These are phyloP conservation scores for Agriopis marginaria DNA, from an alignment of 2,888 invertebrate species.

Conservation along the genomic window DNA sequence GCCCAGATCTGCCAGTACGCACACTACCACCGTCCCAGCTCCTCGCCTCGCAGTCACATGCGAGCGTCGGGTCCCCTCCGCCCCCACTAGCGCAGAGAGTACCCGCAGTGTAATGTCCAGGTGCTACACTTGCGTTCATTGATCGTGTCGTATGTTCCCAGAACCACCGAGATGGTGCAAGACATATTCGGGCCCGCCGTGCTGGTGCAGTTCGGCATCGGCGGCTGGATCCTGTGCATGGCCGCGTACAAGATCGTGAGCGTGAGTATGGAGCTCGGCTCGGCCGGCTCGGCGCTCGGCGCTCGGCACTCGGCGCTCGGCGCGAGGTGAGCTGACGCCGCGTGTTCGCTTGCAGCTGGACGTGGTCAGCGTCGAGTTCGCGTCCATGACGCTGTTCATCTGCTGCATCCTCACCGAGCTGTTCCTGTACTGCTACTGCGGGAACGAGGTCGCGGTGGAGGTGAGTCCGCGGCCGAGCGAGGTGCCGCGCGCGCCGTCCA, in stretches of 20 bases:
- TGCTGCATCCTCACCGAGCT: slow-evolving; percentile 84
- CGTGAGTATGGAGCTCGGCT: slow-evolving; percentile 55
- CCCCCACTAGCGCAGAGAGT: neutral
- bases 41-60: neutral
- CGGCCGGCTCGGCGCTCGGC: neutral
- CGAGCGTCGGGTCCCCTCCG: too few relatives aligned
- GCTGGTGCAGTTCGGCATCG: slow-evolving; percentile 74
- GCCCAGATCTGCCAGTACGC: slow-evolving; percentile 62
- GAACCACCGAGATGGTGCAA: slow-evolving; percentile 62
- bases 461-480: slow-evolving; percentile 56
- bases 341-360: slow-evolving; percentile 58
- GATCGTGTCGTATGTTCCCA: slow-evolving; percentile 41
- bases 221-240: slow-evolving; percentile 81
- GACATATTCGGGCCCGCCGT: slow-evolving; percentile 72
- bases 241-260: slow-evolving; percentile 76
- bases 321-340: neutral
- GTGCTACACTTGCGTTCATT: neutral
- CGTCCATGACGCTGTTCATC: slow-evolving; percentile 83
- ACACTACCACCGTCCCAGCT: neutral
- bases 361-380: slow-evolving; percentile 75
- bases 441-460: slow-evolving; percentile 84
- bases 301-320: neutral
- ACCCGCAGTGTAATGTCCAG: too few relatives aligned
- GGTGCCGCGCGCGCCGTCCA: neutral
- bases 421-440: slow-evolving; percentile 86